Evolutionary conservation across 2,113 vertebrate species (phyloP).

Genomic region (Zosterops hypoxanthus): DNA sequence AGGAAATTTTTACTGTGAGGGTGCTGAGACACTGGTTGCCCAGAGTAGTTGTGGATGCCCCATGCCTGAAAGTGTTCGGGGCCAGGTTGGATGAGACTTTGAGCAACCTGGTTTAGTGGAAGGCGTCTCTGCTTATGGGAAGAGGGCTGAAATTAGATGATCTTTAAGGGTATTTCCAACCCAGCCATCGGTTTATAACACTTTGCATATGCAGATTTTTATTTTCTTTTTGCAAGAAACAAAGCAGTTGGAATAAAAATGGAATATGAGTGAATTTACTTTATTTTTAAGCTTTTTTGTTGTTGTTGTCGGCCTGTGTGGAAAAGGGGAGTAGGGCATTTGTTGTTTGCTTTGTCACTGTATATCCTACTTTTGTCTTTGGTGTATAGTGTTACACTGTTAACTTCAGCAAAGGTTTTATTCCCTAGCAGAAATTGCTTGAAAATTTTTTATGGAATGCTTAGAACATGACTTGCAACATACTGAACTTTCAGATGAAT

Average conservation of each 20-base stretch:
- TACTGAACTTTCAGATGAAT: neutral
- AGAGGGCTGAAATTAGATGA: rapidly evolving
- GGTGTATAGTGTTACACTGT: neutral
- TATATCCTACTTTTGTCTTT: neutral
- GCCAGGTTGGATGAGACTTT: neutral
- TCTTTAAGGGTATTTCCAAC: neutral
- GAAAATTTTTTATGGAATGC: neutral
- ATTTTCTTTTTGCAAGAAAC: neutral
- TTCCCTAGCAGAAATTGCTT: neutral
- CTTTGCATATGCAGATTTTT: neutral
- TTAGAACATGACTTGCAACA: neutral
- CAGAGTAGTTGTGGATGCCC: neutral
- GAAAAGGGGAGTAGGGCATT: neutral
- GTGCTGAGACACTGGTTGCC: neutral
- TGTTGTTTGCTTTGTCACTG: neutral
- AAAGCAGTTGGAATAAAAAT: neutral
- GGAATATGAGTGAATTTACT: rapidly evolving
- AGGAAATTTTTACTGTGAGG: neutral
- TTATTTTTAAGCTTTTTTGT: neutral
- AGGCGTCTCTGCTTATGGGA: neutral
- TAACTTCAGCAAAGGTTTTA: neutral
- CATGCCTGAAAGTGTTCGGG: neutral
- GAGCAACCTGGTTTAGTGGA: neutral
- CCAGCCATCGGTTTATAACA: neutral
- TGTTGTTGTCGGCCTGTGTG: neutral